These are phyloP conservation scores for Nematopogon swammerdamellus DNA, from an alignment of 2,888 invertebrate species.

Conservation along the genomic window DNA sequence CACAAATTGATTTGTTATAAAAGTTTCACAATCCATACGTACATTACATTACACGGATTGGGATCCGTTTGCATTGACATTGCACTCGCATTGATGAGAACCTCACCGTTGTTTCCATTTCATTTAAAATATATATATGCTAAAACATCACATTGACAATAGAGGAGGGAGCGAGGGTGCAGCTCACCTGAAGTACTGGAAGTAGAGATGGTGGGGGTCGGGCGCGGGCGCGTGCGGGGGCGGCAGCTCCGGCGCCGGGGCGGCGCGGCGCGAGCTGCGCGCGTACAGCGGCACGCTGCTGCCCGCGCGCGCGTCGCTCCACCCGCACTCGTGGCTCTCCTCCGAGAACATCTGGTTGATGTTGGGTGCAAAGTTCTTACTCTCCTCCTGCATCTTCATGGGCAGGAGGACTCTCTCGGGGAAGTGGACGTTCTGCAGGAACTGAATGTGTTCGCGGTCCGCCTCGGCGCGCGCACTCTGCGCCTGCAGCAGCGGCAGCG, in stretches of 20 bases:
- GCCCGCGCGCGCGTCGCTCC: slow-evolving; percentile 5
- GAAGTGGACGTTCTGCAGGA: slow-evolving; percentile 57
- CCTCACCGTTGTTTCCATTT: too few relatives aligned
- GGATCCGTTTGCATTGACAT: too few relatives aligned
- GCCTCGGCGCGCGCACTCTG: slow-evolving; percentile 4
- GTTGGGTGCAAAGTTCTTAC: slow-evolving; percentile 20
- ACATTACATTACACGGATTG: too few relatives aligned
- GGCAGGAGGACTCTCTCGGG: slow-evolving; percentile 28
- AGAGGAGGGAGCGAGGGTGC: background rate
- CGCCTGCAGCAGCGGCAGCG: slow-evolving; percentile 12
- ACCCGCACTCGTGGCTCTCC: slow-evolving; percentile 32
- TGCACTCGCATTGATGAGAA: too few relatives aligned
- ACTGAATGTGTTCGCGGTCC: slow-evolving; percentile 51
- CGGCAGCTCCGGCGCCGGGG: background rate
- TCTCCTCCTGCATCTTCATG: slow-evolving; percentile 8
- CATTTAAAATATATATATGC: background rate
- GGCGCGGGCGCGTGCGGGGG: background rate
- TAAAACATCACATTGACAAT: background rate
- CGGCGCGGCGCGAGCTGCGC: slow-evolving; percentile 3
- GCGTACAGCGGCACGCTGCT: slow-evolving; percentile 10
- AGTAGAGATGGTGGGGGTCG: background rate
- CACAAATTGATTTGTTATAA: too few relatives aligned
- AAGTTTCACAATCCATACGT: background rate
- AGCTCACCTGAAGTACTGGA: background rate
- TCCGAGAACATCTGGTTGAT: slow-evolving; percentile 23